Conservation (phyloP, 2,113 vertebrate genomes). For the Macquaria australasica region DNA sequence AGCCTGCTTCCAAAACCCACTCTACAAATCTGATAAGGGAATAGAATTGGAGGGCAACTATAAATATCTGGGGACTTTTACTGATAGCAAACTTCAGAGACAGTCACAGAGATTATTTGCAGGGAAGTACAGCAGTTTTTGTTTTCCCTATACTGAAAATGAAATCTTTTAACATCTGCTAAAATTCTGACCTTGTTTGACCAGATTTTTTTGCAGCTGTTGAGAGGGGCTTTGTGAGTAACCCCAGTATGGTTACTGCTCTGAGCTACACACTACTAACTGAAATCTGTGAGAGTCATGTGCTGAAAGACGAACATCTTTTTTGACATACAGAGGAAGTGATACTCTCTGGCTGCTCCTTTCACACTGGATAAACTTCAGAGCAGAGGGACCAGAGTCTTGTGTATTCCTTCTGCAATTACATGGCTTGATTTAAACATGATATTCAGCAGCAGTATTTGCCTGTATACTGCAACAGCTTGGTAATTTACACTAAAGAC, state of each 20-base stretch:
- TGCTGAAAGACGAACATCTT: conserved; percentile 4
- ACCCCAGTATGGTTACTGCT: conserved; percentile 6
- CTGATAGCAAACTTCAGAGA: conserved; percentile 46
- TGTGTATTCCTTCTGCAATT: conserved; percentile 36
- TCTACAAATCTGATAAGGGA: conserved; percentile 53
- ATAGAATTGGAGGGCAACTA: conserved; percentile 46
- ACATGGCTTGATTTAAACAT: conserved; percentile 52
- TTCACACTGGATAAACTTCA: conserved; percentile 36
- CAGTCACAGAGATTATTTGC: conserved; percentile 44
- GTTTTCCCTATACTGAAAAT: conserved; percentile 43
- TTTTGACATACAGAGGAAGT: conserved; percentile 33
- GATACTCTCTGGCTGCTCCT: conserved; percentile 30
- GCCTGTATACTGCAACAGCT: conserved; percentile 28
- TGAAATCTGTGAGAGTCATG: conserved; percentile 22
- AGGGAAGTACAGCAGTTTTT: neutral
- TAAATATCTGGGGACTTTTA: conserved; percentile 53
- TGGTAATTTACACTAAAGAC: conserved; percentile 27
- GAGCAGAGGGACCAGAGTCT: conserved; percentile 7
- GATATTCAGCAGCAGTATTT: conserved; percentile 34
- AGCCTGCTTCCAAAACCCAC: conserved; percentile 5
- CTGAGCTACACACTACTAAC: conserved; percentile 37
- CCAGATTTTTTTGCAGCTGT: conserved; percentile 5
- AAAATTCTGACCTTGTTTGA: conserved; percentile 41
- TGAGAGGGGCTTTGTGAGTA: conserved; percentile 15
- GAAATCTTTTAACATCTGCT: conserved; percentile 28